Base-by-base conservation (phyloP, 2,797 vertebrate species). In the Synanceia verrucosa region DNA sequence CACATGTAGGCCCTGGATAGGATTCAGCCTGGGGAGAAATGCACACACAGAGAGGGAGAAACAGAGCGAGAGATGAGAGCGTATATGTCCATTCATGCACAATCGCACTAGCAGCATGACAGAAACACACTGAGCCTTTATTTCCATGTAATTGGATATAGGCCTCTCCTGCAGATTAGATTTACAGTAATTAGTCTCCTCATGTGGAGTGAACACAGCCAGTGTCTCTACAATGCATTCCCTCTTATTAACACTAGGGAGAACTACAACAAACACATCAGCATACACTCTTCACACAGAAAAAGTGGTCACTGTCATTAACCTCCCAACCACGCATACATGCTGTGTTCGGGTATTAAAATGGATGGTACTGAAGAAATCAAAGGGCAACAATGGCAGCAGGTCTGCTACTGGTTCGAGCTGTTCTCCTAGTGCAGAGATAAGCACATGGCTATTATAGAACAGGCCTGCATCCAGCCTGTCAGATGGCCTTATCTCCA, bases 81-180 rank as follows among this genome's bases (percentile, higher is more conserved):
- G 2, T 68, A 53, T 47, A 73, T 76, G 80, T 79, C 37, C 24
- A 3, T 55, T 73, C 47, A 71, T 51, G 65, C 59, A 85, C 72
- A 80, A 70, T 79, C 80, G 64, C 63, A 77, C 63, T 71, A 88
- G 86, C 68, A 82, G 79, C 82, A 69, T 29, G 44, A 70, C 64
- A 81, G 79, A 84, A 81, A 65, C 84, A 84, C 37, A 62, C 66
- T 83, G 77, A 86, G 76, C 69, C 44, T 73, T 85, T 81, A 84
- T 88, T 87, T 89, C 74, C 66, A 67, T 88, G 82, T 89, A 92
- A 93, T 88, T 88, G 76, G 83, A 88, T 87, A 71, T 76, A 65
- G 63, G 52, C 59, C 55, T 65, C 67, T 87, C 78, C 74, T 81
- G 75, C 76, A 86, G 86, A 91, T 91, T 88, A 87, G 57, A 87